Evolutionary conservation across 2,797 vertebrate genomes (phyloP), one percentile per base, ranked within the genome.

Genomic region (Crocodylus rhombifer): DNA sequence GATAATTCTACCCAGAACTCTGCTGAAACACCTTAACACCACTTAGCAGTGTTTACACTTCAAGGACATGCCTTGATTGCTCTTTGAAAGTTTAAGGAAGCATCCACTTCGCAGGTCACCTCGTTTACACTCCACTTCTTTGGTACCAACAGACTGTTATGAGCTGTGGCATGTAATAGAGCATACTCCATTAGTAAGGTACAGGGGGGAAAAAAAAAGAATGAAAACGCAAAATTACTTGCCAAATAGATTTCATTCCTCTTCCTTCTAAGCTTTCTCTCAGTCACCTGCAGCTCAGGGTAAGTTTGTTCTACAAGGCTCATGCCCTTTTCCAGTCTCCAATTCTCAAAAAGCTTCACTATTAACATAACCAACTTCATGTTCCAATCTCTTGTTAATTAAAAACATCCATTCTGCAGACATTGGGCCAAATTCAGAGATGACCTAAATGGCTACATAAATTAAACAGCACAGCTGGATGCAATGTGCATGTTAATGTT

Each of bases 241-340:
- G 42, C 42, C 42, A 51, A 51, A 51, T 51, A 51, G 42, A 51
- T 51, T 51, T 51, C 9, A 51, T 51, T 51, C 42, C 42, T 51
- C 42, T 51, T 1, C 10, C 42, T 51, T 69, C 87, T 21, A 82
- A 95, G 82, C 69, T 79, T 94, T 91, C 64, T 78, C 89, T 89
- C 5, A 0, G 62, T 55, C 4, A 57, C n/a, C 71, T 75, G 67
- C 30, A 82, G 63, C 51, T 92, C 85, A 33, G 60, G 23, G 21
- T 30, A 88, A 92, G 20, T 7, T 15, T 28, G 5, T 57, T 82
- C 80, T 42, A 36, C 23, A 20, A 89, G 84, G 86, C 62, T 77
- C 55, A 60, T 8, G 55, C 56, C 73, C 58, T 51, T 36, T 65
- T 63, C 14, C 55, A 58, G n/a, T 26, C 80, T 63, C 69, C 33